Conservation (phyloP, 2,888 invertebrate genomes). For the Callosobruchus maculatus region DNA sequence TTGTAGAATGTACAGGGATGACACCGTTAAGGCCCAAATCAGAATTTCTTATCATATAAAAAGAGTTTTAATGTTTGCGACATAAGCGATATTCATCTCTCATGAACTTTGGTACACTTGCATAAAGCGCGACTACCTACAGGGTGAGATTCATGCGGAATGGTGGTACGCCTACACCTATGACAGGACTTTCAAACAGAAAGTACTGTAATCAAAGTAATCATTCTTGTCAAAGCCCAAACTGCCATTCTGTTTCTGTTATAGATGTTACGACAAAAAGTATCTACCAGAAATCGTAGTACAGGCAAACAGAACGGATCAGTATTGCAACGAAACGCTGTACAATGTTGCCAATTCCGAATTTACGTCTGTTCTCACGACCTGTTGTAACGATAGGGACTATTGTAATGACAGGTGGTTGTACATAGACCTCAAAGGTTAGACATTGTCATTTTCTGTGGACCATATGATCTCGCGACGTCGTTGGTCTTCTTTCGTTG, state of each 20-base stretch:
- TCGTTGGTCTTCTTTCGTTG: neutral
- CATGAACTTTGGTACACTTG: too few relatives aligned
- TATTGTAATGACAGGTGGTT: constrained; percentile 59
- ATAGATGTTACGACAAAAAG: constrained; percentile 37
- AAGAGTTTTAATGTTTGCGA: too few relatives aligned
- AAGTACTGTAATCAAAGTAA: too few relatives aligned
- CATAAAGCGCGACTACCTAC: too few relatives aligned
- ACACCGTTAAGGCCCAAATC: too few relatives aligned
- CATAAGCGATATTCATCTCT: too few relatives aligned
- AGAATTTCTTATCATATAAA: too few relatives aligned
- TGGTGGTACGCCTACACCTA: too few relatives aligned
- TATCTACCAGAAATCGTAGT: constrained; percentile 31
- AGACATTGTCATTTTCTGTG: constrained; percentile 5
- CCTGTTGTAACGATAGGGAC: constrained; percentile 65
- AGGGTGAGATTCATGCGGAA: too few relatives aligned
- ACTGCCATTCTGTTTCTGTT: constrained; percentile 24
- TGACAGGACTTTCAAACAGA: neutral
- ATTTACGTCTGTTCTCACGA: constrained; percentile 27
- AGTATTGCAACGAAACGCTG: constrained; percentile 37
- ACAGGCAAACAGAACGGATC: constrained; percentile 29
- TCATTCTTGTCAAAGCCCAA: neutral
- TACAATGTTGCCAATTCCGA: constrained; percentile 27
- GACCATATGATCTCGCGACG: neutral
- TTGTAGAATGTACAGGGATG: too few relatives aligned
- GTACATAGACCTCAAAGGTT: constrained; percentile 7